Base-by-base conservation (phyloP, 2,113 vertebrate species). In the Urocitellus parryii region DNA sequence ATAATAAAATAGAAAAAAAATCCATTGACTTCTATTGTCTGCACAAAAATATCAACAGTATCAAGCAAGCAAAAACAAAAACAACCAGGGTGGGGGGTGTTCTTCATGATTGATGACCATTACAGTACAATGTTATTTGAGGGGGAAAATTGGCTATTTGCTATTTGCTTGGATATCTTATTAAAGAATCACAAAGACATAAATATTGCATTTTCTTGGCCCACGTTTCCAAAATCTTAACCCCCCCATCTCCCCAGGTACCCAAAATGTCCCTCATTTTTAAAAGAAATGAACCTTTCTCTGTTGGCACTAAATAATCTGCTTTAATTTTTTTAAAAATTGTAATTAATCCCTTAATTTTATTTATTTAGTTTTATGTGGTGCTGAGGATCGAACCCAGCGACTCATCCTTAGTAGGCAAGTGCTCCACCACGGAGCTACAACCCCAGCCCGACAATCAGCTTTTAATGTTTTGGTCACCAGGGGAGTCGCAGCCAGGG, bases 171-270 rank as follows among this genome's bases (percentile, higher is more conserved):
- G 74, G 58, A 27, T 89, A 84, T 96, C 96, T 97, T 97, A 97
- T 97, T 98, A 97, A 98, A 97, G 95, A 97, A 95, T 98, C 96
- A 98, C 96, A 96, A 98, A 97, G 84, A 89, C 76, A 95, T 97
- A 95, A 96, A 98, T 97, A 97, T 79, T 98, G 94, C 78, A 98
- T 98, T 96, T 97, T 95, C 95, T 94, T 94, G 61, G 91, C 93
- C 82, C 65, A 76, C 95, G 81, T 84, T 95, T 91, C 90, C 82
- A 80, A 53, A 96, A 74, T 77, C 51, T 83, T 95, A 98, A 79
- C 92, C 77, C 34, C 34, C 61, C 74, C 85, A 82, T n/a, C 70
- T 45, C 81, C 78, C 84, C 96, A 94, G 96, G 89, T 17, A 89
- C 70, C 68, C 80, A 92, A 92, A 4, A 1, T 22, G 73, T 78